Evolutionary conservation across 2,797 vertebrate genomes (phyloP).

Genomic region (Limnodromus scolopaceus): DNA sequence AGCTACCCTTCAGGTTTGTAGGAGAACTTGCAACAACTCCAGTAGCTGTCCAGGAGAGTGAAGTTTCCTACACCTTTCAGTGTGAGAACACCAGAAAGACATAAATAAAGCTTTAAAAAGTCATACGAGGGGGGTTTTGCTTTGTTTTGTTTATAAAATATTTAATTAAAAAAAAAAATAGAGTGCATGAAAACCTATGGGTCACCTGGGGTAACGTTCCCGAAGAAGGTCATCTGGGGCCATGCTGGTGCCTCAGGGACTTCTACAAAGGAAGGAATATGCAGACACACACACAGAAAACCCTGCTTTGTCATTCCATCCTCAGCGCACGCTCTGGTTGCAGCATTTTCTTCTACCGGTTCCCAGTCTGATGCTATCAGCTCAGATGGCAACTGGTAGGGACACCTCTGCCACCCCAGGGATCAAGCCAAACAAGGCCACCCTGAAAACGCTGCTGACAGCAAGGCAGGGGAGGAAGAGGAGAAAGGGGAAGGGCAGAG

Average conservation of each 20-base stretch:
- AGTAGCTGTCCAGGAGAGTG: neutral
- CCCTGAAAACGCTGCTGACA: neutral
- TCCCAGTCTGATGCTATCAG: neutral
- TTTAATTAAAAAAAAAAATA: too few species aligned
- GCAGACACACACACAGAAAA: neutral
- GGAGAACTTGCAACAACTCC: neutral
- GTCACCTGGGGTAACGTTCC: neutral
- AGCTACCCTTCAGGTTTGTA: neutral
- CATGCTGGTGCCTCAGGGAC: neutral
- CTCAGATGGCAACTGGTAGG: neutral
- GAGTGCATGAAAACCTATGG: neutral
- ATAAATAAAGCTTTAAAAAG: neutral
- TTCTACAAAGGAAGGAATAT: neutral
- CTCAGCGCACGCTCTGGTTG: fast-evolving
- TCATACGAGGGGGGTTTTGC: neutral
- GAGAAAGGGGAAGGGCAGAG: neutral
- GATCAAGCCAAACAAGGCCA: neutral
- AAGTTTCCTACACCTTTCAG: neutral
- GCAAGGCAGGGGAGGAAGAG: neutral
- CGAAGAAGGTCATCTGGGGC: neutral
- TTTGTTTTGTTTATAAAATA: neutral
- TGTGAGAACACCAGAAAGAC: neutral
- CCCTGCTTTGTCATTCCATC: neutral
- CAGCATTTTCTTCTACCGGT: neutral
- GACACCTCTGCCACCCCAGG: neutral